phyloP scores from a whole-genome alignment of 1,140 invertebrate genomes.

The Branchinecta lindahli region DNA sequence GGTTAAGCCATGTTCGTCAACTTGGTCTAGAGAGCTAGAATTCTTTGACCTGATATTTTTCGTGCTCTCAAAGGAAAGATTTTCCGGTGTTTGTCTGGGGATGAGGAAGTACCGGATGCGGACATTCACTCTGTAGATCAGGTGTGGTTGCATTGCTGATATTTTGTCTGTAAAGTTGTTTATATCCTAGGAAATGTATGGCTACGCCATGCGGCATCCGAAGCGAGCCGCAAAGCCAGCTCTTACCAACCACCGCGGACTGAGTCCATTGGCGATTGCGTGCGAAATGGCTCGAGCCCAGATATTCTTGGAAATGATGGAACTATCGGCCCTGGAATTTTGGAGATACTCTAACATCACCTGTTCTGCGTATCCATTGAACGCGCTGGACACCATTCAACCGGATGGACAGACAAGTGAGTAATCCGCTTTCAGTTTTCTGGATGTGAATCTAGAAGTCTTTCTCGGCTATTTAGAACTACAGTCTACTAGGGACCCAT shows the following conservation, averaged over 20 bases:
- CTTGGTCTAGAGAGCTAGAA: too few relatives aligned
- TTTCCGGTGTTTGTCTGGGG: too few relatives aligned
- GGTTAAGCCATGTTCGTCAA: too few relatives aligned
- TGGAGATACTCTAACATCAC: conserved; percentile 98
- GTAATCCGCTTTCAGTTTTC: conserved; percentile 25
- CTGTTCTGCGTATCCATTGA: conserved; percentile 93
- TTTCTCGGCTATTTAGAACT: too few relatives aligned
- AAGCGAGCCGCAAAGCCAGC: conserved; percentile 78
- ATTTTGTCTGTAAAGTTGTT: too few relatives aligned
- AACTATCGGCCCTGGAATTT: conserved; percentile 85
- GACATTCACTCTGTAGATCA: too few relatives aligned
- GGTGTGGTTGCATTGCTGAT: too few relatives aligned
- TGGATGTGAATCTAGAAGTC: too few relatives aligned
- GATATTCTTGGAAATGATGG: conserved; percentile 95
- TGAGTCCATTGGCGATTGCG: conserved; percentile 87
- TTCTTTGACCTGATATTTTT: too few relatives aligned
- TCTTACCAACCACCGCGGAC: conserved; percentile 66
- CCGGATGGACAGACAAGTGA: conserved; percentile 87
- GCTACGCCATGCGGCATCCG: conserved; percentile 87
- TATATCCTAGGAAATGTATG: conserved; percentile 76
- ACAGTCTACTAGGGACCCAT: too few relatives aligned
- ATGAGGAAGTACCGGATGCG: too few relatives aligned
- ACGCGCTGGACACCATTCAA: conserved; percentile 84
- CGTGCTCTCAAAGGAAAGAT: too few relatives aligned
- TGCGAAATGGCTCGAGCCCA: conserved; percentile 87